Percentiles rank a stretch among this genome's conserved stretches.
These are phyloP conservation scores for Pipistrellus kuhlii DNA, from an alignment of 2,797 vertebrate genomes.

Conservation along the genomic window DNA sequence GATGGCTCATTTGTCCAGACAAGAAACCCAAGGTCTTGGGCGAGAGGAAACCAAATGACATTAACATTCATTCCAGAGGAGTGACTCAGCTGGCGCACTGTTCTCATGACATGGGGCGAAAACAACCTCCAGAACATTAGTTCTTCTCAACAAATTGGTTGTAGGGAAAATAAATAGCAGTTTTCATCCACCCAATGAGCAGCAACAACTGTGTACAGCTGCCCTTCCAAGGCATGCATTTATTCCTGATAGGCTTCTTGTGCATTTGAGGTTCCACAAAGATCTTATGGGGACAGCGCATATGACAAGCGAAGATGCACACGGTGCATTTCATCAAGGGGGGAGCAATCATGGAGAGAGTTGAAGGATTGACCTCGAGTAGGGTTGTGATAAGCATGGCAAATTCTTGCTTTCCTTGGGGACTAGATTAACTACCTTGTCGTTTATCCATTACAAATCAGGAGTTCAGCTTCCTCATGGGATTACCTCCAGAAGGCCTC, in stretches of 20 bases:
- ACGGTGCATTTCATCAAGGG: neutral
- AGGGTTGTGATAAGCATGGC: neutral
- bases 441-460: neutral
- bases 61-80: conserved; percentile 82
- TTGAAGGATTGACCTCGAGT: accelerated
- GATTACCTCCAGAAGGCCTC: neutral
- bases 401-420: neutral
- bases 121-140: conserved; percentile 68
- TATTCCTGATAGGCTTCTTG: conserved; percentile 17
- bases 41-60: conserved; percentile 80
- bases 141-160: conserved; percentile 69
- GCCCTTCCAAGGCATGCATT: conserved; percentile 64
- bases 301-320: conserved; percentile 58
- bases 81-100: conserved; percentile 82
- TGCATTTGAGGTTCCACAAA: conserved; percentile 6
- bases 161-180: conserved; percentile 44
- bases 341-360: neutral
- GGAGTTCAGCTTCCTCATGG: neutral
- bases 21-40: conserved; percentile 79
- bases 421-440: accelerated
- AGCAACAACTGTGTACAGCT: conserved; percentile 44
- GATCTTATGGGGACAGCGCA: conserved; percentile 58
- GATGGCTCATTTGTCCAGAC: conserved; percentile 83
- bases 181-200: conserved; percentile 59
- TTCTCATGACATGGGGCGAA: conserved; percentile 68